phyloP scores from a whole-genome alignment of 2,888 invertebrate species.

The Galeruca laticollis region DNA sequence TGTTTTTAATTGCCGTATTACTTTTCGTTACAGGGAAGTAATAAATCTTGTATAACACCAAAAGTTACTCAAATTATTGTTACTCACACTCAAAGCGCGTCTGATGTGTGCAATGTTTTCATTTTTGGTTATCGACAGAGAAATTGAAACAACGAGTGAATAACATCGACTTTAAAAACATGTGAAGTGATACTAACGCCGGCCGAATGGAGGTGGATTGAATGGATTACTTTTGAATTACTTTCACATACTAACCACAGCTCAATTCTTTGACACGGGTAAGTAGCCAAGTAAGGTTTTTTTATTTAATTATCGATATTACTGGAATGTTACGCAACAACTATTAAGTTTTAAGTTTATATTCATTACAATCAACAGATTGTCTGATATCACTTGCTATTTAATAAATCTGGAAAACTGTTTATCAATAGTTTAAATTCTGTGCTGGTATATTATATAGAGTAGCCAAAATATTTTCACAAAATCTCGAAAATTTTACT shows the following conservation, averaged over 20 bases:
- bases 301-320: neutral
- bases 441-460: no score
- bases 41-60: neutral
- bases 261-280: constrained; percentile 25
- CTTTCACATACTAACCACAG: constrained; percentile 3
- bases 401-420: no score
- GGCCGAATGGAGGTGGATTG: constrained; percentile 18
- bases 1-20: no score
- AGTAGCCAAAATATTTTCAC: no score
- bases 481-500: no score
- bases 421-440: no score
- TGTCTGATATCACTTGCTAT: no score
- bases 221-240: constrained; percentile 28
- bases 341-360: no score
- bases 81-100: neutral
- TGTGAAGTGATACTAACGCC: constrained; percentile 28
- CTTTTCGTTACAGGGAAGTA: no score
- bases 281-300: constrained; percentile 9
- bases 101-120: constrained; percentile 5
- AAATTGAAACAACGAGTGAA: constrained; percentile 33
- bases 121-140: constrained; percentile 7
- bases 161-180: constrained; percentile 35
- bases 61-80: neutral
- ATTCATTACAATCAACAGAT: no score
- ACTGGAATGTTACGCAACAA: neutral